phyloP scores from a whole-genome alignment of 2,113 vertebrate species.

The Microtus richardsoni region DNA sequence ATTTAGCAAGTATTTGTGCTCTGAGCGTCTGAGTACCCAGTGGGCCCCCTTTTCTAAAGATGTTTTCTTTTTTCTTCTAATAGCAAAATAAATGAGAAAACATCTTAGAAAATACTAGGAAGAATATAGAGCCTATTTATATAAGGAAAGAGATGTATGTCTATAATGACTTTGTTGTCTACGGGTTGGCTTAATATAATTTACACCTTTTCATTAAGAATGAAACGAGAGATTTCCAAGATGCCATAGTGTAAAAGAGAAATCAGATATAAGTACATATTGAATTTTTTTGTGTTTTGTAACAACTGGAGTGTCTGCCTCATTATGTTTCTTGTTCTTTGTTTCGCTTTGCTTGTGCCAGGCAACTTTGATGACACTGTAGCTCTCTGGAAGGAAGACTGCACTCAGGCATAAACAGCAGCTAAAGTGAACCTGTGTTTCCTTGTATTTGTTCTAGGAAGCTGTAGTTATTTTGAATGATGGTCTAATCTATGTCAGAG shows the following conservation, averaged over 20 bases:
- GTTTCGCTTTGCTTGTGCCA: not conserved
- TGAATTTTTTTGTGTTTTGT: not conserved
- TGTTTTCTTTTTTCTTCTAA: conserved; percentile 27
- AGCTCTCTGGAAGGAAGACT: conserved; percentile 25
- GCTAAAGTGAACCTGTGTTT: conserved; percentile 43
- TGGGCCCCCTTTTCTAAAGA: not conserved
- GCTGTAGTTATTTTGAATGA: conserved; percentile 75
- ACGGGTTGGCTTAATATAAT: not conserved
- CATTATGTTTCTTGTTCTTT: conserved; percentile 8
- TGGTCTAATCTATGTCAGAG: conserved; percentile 72
- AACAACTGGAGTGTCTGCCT: conserved; percentile 32
- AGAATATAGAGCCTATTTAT: conserved; percentile 6
- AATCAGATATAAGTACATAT: not conserved
- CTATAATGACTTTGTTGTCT: conserved; percentile 11
- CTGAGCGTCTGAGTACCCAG: not conserved
- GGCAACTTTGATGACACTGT: conserved; percentile 22
- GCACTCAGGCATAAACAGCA: conserved; percentile 34
- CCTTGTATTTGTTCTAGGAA: conserved; percentile 51
- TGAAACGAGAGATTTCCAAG: conserved; percentile 23
- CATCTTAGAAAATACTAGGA: conserved; percentile 22
- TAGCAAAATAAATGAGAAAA: not conserved
- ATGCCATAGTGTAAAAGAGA: conserved; percentile 42
- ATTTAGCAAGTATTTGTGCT: conserved; percentile 10
- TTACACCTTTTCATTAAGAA: not conserved
- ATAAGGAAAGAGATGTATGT: not conserved